Evolutionary conservation across 2,113 vertebrate genomes (phyloP).

Genomic region (Peromyscus californicus): DNA sequence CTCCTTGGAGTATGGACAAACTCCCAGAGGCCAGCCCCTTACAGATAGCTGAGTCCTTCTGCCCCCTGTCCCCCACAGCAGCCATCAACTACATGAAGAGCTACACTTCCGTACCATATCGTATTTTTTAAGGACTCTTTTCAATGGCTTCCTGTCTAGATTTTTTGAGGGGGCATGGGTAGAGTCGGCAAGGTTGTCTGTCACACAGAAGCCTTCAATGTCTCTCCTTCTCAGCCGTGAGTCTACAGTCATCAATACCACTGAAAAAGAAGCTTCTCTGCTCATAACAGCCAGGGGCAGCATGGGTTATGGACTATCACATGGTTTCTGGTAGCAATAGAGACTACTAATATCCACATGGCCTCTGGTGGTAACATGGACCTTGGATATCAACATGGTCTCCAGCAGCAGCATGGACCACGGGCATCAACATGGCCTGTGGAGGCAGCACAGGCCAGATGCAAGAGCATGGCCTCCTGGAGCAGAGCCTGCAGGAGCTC

Average conservation of each 20-base stretch:
- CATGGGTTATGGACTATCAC: not conserved
- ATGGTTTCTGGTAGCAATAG: not conserved
- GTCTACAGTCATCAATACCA: not conserved
- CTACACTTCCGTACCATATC: rapidly evolving
- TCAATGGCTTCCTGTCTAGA: not conserved
- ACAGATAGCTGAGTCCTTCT: not conserved
- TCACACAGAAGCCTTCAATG: not conserved
- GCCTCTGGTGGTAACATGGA: not conserved
- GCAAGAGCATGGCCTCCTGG: not conserved
- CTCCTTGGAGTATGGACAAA: not conserved
- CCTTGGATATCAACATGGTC: not conserved
- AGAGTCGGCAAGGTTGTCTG: not conserved
- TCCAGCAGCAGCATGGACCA: not conserved
- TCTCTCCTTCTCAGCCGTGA: not conserved
- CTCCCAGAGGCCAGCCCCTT: not conserved
- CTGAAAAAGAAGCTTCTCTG: not conserved
- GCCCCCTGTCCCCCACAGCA: not conserved
- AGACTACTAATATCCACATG: not conserved
- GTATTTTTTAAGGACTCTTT: not conserved
- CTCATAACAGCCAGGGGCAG: not conserved
- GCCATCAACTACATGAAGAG: not conserved
- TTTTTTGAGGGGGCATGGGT: not conserved
- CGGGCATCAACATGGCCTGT: not conserved
- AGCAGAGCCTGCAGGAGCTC: no score
- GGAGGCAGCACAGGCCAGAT: not conserved